These are phyloP conservation scores for Alcis repandata DNA, from an alignment of 2,888 invertebrate genomes.

Conservation along the genomic window DNA sequence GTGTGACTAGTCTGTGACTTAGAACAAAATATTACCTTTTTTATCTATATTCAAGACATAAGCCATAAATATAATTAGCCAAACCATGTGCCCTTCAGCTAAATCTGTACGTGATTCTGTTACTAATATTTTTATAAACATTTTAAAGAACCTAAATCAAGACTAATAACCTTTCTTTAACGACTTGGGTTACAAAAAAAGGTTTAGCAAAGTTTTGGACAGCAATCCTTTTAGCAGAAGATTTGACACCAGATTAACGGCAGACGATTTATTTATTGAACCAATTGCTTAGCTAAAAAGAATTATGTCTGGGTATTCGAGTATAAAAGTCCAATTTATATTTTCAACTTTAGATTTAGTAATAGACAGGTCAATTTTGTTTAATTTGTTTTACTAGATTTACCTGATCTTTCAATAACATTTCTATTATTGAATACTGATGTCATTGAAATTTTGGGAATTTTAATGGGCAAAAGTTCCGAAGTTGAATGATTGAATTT, in stretches of 20 bases:
- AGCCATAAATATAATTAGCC: too few relatives aligned
- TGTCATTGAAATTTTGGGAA: too few relatives aligned
- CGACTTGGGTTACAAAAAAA: neutral
- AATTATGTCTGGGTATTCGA: neutral
- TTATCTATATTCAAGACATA: too few relatives aligned
- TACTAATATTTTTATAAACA: neutral
- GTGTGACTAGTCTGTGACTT: too few relatives aligned
- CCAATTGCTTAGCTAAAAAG: conserved; percentile 13
- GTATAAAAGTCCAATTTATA: neutral
- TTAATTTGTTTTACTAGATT: neutral
- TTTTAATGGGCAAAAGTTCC: too few relatives aligned
- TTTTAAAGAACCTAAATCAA: neutral
- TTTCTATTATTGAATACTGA: too few relatives aligned
- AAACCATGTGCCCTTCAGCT: too few relatives aligned
- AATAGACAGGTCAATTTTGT: neutral
- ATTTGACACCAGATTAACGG: conserved; percentile 17
- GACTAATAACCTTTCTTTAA: neutral
- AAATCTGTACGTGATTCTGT: too few relatives aligned
- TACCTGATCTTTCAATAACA: neutral
- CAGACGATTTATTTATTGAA: conserved; percentile 18
- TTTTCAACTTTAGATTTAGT: neutral
- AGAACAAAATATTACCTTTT: too few relatives aligned
- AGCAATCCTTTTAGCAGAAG: conserved; percentile 9
- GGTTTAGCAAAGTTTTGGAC: neutral
- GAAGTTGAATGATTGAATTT: too few relatives aligned